These are phyloP conservation scores for Mesitornis unicolor DNA, from an alignment of 2,113 vertebrate species.

Conservation along the genomic window DNA sequence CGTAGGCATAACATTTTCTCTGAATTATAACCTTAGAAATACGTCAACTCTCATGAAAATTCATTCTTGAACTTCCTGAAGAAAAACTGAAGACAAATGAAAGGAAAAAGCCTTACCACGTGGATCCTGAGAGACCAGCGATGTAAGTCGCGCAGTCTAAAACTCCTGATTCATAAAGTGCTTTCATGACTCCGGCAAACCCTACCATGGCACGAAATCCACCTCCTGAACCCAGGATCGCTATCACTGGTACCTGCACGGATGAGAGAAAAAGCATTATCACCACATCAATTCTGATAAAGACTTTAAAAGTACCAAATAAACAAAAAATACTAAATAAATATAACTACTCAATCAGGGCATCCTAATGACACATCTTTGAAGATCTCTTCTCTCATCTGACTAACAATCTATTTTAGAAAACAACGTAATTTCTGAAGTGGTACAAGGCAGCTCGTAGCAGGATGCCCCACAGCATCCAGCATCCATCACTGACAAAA, in stretches of 20 bases:
- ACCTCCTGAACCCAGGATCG: slow-evolving; percentile 91
- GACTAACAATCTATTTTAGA: too few species aligned
- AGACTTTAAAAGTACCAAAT: background rate
- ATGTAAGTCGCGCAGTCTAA: slow-evolving; percentile 92
- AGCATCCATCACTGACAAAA: background rate
- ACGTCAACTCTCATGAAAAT: background rate
- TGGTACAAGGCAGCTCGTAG: too few species aligned
- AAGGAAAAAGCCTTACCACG: slow-evolving; percentile 80
- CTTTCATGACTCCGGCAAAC: slow-evolving; percentile 96
- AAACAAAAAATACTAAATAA: too few species aligned
- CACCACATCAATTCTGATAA: background rate
- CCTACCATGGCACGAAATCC: slow-evolving; percentile 96
- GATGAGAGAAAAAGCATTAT: background rate
- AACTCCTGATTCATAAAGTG: slow-evolving; percentile 90
- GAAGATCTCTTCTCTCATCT: too few species aligned
- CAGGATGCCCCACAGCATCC: too few species aligned
- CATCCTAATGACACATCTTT: too few species aligned
- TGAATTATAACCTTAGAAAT: background rate
- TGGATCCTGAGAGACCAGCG: slow-evolving; percentile 94
- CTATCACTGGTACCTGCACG: slow-evolving; percentile 90
- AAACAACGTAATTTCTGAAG: too few species aligned
- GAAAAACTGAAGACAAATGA: background rate
- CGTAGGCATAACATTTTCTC: background rate
- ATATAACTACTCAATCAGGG: too few species aligned
- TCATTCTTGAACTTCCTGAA: background rate